Percentiles rank a stretch among this genome's conserved stretches.
Conservation (phyloP, 2,113 vertebrate genomes). For the Ornithorhynchus anatinus region DNA sequence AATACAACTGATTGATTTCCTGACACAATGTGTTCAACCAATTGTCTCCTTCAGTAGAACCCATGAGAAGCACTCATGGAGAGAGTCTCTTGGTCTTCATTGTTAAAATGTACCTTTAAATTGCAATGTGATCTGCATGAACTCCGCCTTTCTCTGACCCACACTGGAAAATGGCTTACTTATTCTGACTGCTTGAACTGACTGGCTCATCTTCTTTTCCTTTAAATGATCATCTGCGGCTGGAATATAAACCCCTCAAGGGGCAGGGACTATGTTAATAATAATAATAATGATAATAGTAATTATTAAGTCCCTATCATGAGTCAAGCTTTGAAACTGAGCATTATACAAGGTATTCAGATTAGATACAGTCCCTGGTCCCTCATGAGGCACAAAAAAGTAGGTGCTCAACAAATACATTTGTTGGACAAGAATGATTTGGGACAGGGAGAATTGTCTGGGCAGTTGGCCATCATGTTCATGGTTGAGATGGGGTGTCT, state of each 20-base stretch:
- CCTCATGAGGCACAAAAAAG: background rate
- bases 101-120: too few species aligned
- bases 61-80: too few species aligned
- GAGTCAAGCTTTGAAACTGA: too few species aligned
- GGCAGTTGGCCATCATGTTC: constrained; percentile 43
- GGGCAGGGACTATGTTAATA: too few species aligned
- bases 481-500: constrained; percentile 26
- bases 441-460: constrained; percentile 48
- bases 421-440: constrained; percentile 36
- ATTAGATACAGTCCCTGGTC: background rate
- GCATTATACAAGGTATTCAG: too few species aligned
- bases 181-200: constrained; percentile 7
- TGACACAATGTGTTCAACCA: too few species aligned
- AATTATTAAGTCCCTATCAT: too few species aligned
- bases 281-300: too few species aligned
- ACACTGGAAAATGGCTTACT: constrained; percentile 14
- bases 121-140: too few species aligned
- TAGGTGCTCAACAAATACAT: constrained; percentile 3
- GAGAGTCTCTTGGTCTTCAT: too few species aligned
- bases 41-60: too few species aligned
- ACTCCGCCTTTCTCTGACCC: background rate
- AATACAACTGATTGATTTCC: too few species aligned
- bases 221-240: background rate
- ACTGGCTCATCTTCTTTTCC: constrained; percentile 29
- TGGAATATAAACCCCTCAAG: background rate